Base-by-base conservation (phyloP, 1,140 invertebrate species). In the Scaptodrosophila lebanonensis region DNA sequence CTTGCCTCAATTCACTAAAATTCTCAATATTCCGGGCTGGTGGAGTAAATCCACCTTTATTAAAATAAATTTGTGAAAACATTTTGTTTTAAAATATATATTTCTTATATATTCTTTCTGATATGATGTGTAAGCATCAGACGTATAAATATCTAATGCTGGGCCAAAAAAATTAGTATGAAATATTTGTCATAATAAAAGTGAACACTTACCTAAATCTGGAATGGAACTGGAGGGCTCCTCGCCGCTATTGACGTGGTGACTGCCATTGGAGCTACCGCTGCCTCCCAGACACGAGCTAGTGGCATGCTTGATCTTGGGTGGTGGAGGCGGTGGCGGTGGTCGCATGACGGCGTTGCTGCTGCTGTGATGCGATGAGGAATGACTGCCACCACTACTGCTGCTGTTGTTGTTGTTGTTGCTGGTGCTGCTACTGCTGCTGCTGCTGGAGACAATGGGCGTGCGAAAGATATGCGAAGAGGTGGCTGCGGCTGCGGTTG, bases 191-290 rank as follows among this genome's bases (percentile, higher is more conserved):
- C n/a, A n/a, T n/a, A 33, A 33, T n/a, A 33, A 36, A 49, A 48
- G 30, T 6, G 42, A 11, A 43, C 30, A 88, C 93, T 92, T 79
- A 94, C 93, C 93, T 89, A 95, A 89, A 90, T 95, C 93, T 44
- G 93, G 93, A 87, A 94, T 94, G 57, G 93, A 95, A 87, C 93
- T 94, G 30, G 93, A 93, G 1, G 93, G 93, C 85, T 95, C 93
- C 87, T 95, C 93, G 85, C 75, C 75, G 49, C 67, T 67, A 56
- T 9, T 52, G 48, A 9, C 45, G 5, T n/a, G 36, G 33, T 5
- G 53, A 40, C 1, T 61, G 42, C 1, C 33, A 25, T 9, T 35
- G 30, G 1, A 48, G 13, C 7, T 49, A 36, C 15, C 57, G 25
- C 12, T 48, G 52, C 12, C 53, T 17, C 25, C 43, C 44, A 18